Conservation (phyloP, 2,113 vertebrate genomes). For the Gopherus flavomarginatus region DNA sequence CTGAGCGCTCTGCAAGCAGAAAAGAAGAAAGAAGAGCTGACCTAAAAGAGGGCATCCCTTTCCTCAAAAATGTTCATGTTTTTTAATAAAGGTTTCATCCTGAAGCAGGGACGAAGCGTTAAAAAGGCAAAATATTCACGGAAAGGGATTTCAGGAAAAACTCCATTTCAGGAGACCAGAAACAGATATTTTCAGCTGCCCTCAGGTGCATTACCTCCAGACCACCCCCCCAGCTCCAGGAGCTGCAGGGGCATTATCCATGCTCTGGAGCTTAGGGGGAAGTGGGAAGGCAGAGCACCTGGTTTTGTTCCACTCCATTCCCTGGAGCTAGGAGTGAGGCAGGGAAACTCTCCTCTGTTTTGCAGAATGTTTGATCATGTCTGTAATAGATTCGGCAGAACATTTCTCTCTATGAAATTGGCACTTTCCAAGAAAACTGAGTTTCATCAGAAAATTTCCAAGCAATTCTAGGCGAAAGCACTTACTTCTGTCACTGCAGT, state of each 20-base stretch:
- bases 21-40: not conserved
- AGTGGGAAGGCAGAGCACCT: not conserved
- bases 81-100: not conserved
- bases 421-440: not conserved
- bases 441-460: not conserved
- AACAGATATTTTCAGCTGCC: too few relatives aligned
- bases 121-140: not conserved
- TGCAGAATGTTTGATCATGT: not conserved
- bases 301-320: not conserved
- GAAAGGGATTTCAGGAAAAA: not conserved
- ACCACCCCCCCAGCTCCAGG: not conserved
- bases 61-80: too few relatives aligned
- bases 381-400: not conserved
- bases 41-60: not conserved
- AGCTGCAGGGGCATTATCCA: not conserved
- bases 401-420: not conserved
- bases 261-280: not conserved
- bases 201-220: too few relatives aligned
- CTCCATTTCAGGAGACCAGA: too few relatives aligned
- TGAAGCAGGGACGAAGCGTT: not conserved
- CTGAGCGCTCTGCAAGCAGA: accelerated
- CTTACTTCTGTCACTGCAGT: accelerated
- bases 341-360: not conserved
- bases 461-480: not conserved
- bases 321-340: not conserved